These are phyloP conservation scores for Frankliniella fusca DNA, from an alignment of 2,888 invertebrate genomes.

Conservation along the genomic window DNA sequence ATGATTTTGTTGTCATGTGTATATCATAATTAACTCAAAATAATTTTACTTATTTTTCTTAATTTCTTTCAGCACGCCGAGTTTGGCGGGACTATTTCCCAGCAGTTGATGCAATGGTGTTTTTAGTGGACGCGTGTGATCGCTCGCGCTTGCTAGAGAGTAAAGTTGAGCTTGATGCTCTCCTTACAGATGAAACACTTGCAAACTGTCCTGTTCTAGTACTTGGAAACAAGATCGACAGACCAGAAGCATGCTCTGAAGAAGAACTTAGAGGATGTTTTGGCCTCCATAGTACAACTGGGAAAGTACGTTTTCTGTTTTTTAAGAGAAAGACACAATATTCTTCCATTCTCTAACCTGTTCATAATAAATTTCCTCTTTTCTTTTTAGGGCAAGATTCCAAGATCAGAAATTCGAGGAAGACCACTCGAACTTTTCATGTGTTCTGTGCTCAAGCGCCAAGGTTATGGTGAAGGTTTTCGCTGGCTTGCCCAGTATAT, in stretches of 20 bases:
- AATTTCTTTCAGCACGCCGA: constrained; percentile 17
- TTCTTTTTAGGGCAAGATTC: constrained; percentile 30
- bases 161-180: constrained; percentile 27
- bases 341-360: neutral
- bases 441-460: constrained; percentile 36
- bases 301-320: constrained; percentile 12
- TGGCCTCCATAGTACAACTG: constrained; percentile 25
- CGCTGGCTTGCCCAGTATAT: constrained; percentile 36
- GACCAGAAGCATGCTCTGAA: constrained; percentile 27
- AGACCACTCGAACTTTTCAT: constrained; percentile 35
- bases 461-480: constrained; percentile 36
- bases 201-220: constrained; percentile 29
- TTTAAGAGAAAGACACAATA: neutral
- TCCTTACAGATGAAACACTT: constrained; percentile 30
- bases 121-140: constrained; percentile 30
- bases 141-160: constrained; percentile 28
- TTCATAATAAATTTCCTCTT: neutral
- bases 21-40: no score
- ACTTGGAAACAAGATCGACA: constrained; percentile 32
- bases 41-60: neutral
- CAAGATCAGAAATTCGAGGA: constrained; percentile 31
- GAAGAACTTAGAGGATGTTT: constrained; percentile 28
- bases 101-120: constrained; percentile 31
- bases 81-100: constrained; percentile 32
- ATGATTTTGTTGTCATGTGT: neutral